These are phyloP conservation scores for Caenorhabditis inopinata DNA, from an alignment of 1,140 invertebrate species.

Conservation along the genomic window DNA sequence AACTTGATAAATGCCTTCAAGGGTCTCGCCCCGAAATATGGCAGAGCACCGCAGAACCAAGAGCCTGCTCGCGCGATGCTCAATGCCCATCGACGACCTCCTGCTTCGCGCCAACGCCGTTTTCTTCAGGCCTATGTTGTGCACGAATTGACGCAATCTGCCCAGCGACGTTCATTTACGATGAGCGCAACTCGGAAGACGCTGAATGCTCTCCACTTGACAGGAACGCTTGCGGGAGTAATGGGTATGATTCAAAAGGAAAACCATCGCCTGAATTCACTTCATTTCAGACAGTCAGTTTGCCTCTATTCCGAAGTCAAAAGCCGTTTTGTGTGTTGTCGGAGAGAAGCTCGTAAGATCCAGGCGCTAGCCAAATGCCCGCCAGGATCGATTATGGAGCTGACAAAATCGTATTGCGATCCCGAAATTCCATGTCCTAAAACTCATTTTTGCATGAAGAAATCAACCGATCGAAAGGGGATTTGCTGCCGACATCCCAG, in stretches of 20 bases:
- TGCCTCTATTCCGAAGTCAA: neutral
- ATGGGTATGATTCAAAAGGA: neutral
- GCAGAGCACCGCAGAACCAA: constrained; percentile 16
- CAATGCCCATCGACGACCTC: neutral
- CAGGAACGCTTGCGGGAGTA: neutral
- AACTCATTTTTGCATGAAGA: constrained; percentile 39
- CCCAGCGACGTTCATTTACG: neutral
- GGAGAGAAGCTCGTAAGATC: neutral
- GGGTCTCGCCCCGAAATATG: constrained; percentile 31
- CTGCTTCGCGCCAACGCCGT: constrained; percentile 3
- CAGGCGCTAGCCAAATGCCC: constrained; percentile 32
- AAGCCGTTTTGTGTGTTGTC: constrained; percentile 35
- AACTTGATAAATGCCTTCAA: constrained; percentile 10
- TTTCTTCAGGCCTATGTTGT: constrained; percentile 17
- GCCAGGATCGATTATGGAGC: constrained; percentile 28
- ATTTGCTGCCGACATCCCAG: constrained; percentile 41
- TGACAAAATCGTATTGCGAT: neutral
- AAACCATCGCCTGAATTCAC: too few relatives aligned
- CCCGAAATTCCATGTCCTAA: constrained; percentile 24
- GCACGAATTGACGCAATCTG: neutral
- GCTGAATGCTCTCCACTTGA: neutral
- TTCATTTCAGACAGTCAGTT: neutral
- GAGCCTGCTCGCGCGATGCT: neutral
- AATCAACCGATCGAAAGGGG: constrained; percentile 27
- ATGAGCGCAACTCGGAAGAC: neutral